Base-by-base conservation (phyloP, 2,888 invertebrate species). In the Sinopyrophorus schimmeli region DNA sequence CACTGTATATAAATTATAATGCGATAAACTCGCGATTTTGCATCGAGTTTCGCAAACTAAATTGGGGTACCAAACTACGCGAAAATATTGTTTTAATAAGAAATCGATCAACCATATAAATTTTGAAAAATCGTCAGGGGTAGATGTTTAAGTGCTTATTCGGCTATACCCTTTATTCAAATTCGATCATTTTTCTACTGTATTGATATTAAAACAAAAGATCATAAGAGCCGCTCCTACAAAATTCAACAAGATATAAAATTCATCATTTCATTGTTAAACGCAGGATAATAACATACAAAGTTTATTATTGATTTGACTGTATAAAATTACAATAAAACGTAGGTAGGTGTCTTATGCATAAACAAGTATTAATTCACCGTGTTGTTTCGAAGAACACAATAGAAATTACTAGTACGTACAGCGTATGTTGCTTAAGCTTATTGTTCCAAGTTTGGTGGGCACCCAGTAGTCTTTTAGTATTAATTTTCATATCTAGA, bases 221-320 rank as follows among this genome's bases (percentile, higher is more conserved):
- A 10, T 10, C 5, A 9, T 7, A 5, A 9, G 3, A 9, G 35
- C 35, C 35, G 21, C 23, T 15, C 35, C 35, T 10, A 35, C 5
- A 20, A 1, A 10, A 10, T 32, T 32, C 5, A 5, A 12, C 14
- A 10, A 7, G 6, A 16, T 16, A 32, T 32, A 18, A 32, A 35
- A 35, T 24, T 23, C 12, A 23, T 23, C 10, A 24, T 24, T 24
- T 35, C 35, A 24, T 24, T 24, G 35, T 24, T 35, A 35, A 35
- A 23, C 15, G 23, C 14, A 24, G 23, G n/a, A 23, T 10, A n/a
- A 27, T 17, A 24, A 34, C 30, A 23, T 39, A 32, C 31, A n/a
- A 34, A 30, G 42, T 34, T 31, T 43, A 35, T 43, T 43, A 43
- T 34, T 26, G 43, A 35, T 27, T 43, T 35, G 34, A 43, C 27